Base-by-base conservation (phyloP, 2,888 invertebrate species). In the Rhaphigaster nebulosa region DNA sequence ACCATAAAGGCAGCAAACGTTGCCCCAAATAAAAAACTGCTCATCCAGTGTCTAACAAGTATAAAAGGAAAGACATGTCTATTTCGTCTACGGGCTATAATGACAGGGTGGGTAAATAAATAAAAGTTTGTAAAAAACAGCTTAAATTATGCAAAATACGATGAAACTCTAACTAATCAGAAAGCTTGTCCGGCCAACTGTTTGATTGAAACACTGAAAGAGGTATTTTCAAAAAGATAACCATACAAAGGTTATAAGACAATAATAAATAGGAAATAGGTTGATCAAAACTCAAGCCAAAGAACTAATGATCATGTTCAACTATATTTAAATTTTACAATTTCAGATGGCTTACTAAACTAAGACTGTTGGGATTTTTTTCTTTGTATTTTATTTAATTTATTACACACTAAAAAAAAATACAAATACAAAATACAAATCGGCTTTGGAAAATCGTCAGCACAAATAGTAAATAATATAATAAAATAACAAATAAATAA, bases 21-120 rank as follows among this genome's bases (percentile, higher is more conserved):
- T 13, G 92, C 93, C 60, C 93, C 93, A 13, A 93, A 91, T n/a
- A 93, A 88, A 90, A 93, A 93, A 91, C 93, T 93, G 90, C 92
- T 93, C 92, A 93, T 70, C 93, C 93, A 93, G 92, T 93, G 93
- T 93, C 93, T 92, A 92, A 93, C 93, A 92, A 93, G 89, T 89
- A 91, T 65, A 56, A 91, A 91, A 29, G 92, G 90, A 87, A 92
- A 92, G 41, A 91, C 93, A 93, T 93, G 91, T 60, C 92, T 91
- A 76, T 91, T 91, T 90, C 92, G 92, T 80, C 92, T 84, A 45
- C 92, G 92, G 91, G 92, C 92, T 91, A 92, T 92, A 88, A 89
- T 92, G 92, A 88, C 54, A 56, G 52, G 29, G 23, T 52, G 87
- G 87, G 34, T 56, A 34, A 29, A 52, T 70, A 70, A 34, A 70